Percentiles rank a stretch among this genome's conserved stretches.
These are phyloP conservation scores for Ictalurus furcatus DNA, from an alignment of 2,113 vertebrate species.

Conservation along the genomic window DNA sequence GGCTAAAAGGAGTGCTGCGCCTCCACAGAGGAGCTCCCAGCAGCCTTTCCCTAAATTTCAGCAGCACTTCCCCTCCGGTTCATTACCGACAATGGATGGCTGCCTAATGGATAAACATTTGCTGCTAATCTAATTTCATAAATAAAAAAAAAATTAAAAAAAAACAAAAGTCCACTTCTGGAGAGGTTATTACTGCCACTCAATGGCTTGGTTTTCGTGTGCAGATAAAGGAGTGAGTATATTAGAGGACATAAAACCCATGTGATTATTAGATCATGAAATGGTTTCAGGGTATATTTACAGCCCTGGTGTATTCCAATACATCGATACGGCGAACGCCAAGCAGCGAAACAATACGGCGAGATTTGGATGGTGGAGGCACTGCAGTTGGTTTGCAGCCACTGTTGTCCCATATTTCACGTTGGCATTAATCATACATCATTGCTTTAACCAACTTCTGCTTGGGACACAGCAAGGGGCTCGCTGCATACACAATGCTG, in stretches of 20 bases:
- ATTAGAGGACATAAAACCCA: constrained; percentile 56
- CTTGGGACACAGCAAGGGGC: constrained; percentile 74
- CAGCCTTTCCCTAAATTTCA: constrained; percentile 73
- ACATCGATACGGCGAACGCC: constrained; percentile 5
- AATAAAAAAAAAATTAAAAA: constrained; percentile 66
- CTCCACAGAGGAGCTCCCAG: constrained; percentile 71
- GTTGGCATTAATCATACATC: constrained; percentile 82
- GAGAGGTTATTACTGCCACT: constrained; percentile 62
- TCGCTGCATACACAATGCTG: constrained; percentile 70
- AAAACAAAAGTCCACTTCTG: constrained; percentile 72
- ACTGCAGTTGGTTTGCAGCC: constrained; percentile 77
- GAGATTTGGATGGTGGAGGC: constrained; percentile 72
- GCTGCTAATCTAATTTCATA: constrained; percentile 75
- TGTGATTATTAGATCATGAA: constrained; percentile 39
- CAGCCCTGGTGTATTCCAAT: constrained; percentile 17
- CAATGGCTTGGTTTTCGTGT: constrained; percentile 8
- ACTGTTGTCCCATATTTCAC: constrained; percentile 76
- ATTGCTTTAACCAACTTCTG: constrained; percentile 78
- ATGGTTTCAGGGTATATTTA: constrained; percentile 20
- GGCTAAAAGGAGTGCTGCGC: constrained; percentile 71
- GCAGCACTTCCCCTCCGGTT: constrained; percentile 72
- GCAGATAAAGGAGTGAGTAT: constrained; percentile 26
- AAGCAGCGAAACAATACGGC: constrained; percentile 67
- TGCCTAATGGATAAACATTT: constrained; percentile 77
- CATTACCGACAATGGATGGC: constrained; percentile 78